phyloP scores from a whole-genome alignment of 2,797 vertebrate species.

The Malacoraja senta region DNA sequence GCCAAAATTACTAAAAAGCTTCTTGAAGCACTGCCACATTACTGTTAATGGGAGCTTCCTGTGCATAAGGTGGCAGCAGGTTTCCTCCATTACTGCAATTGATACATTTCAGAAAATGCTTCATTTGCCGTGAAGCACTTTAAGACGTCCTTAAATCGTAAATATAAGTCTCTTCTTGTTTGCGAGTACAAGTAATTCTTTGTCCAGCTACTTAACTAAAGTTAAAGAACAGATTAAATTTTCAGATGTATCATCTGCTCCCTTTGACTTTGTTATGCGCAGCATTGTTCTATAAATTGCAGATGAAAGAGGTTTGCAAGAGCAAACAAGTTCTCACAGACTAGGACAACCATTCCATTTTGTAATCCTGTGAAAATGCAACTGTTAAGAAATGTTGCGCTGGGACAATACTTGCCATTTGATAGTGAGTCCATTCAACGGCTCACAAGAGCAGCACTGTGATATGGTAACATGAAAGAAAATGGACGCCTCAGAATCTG shows the following conservation, averaged over 20 bases:
- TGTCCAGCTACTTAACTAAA: background rate
- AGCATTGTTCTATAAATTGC: background rate
- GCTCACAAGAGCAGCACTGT: background rate
- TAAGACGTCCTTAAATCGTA: too few relatives aligned
- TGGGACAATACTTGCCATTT: background rate
- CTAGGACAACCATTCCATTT: background rate
- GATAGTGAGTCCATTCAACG: constrained; percentile 6
- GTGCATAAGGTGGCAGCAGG: too few relatives aligned
- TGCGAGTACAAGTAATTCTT: background rate
- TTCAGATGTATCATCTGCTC: background rate
- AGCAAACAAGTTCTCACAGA: background rate
- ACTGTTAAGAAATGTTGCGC: background rate
- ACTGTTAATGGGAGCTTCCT: too few relatives aligned
- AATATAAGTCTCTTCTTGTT: too few relatives aligned
- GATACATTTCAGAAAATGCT: too few relatives aligned
- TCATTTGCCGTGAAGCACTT: too few relatives aligned
- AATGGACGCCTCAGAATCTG: background rate
- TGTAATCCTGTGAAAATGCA: background rate
- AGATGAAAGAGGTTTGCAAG: background rate
- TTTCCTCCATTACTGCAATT: too few relatives aligned
- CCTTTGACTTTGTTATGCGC: background rate
- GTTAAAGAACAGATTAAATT: background rate
- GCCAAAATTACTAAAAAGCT: too few relatives aligned
- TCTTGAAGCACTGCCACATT: too few relatives aligned
- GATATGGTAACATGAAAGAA: background rate